Conservation (phyloP, 2,888 invertebrate genomes). For the Baccha elongata region DNA sequence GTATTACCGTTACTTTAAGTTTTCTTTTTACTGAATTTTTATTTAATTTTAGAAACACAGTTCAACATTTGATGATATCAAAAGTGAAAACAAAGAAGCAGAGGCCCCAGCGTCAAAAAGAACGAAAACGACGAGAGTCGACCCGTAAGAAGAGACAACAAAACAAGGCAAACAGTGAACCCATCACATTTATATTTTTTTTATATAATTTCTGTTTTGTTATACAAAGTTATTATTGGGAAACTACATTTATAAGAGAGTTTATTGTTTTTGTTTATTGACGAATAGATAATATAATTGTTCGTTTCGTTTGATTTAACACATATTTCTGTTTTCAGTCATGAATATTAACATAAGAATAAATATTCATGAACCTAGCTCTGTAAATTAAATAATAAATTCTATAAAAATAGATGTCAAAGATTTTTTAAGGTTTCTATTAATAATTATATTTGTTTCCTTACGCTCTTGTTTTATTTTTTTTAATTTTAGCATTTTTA, state of each 20-base stretch:
- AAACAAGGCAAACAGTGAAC: slow-evolving; percentile 25
- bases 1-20: not conserved
- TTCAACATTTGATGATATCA: slow-evolving; percentile 61
- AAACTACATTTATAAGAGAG: slow-evolving; percentile 47
- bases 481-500: slow-evolving; percentile 36
- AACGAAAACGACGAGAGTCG: slow-evolving; percentile 61
- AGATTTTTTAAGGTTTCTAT: slow-evolving; percentile 51
- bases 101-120: slow-evolving; percentile 60
- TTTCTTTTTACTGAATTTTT: not conserved
- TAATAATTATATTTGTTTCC: slow-evolving; percentile 29
- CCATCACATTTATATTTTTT: slow-evolving; percentile 36
- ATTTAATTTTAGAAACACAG: slow-evolving; percentile 35
- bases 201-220: slow-evolving; percentile 38
- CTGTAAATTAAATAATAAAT: slow-evolving; percentile 49
- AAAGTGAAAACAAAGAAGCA: slow-evolving; percentile 51
- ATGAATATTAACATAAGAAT: slow-evolving; percentile 10
- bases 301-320: slow-evolving; percentile 22
- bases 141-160: slow-evolving; percentile 28
- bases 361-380: slow-evolving; percentile 40
- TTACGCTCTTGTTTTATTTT: slow-evolving; percentile 38
- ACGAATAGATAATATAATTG: slow-evolving; percentile 1
- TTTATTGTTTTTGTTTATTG: slow-evolving; percentile 56
- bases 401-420: slow-evolving; percentile 59
- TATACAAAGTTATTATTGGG: slow-evolving; percentile 43
- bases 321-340: slow-evolving; percentile 17